These are phyloP conservation scores for Cebus imitator DNA, from an alignment of 2,113 vertebrate species.

Conservation along the genomic window DNA sequence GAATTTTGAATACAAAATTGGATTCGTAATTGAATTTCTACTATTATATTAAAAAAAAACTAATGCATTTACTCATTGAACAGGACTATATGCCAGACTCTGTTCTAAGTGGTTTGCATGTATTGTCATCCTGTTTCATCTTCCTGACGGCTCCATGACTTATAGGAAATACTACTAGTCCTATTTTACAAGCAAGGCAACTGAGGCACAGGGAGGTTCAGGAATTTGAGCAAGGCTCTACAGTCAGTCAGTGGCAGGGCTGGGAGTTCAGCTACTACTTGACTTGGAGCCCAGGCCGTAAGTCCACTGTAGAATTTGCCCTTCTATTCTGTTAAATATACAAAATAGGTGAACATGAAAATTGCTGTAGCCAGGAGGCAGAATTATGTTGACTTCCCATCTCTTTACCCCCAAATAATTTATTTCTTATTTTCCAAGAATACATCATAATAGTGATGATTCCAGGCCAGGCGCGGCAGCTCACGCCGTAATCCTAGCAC, in stretches of 20 bases:
- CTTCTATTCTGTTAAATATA: background rate
- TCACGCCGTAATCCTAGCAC: too few relatives aligned
- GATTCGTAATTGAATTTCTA: background rate
- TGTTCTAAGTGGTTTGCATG: background rate
- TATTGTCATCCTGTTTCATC: background rate
- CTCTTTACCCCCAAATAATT: background rate
- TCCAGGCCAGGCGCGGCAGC: background rate
- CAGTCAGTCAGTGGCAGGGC: background rate
- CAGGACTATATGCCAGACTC: background rate
- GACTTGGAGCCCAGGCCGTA: background rate
- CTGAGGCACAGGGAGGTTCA: background rate
- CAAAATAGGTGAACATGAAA: background rate
- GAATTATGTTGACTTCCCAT: background rate
- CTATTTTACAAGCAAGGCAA: background rate
- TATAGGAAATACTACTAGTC: background rate
- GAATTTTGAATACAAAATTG: constrained; percentile 13
- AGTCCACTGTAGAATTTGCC: background rate
- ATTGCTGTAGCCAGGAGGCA: background rate
- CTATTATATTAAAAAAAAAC: background rate
- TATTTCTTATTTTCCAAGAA: background rate
- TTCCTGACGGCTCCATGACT: background rate
- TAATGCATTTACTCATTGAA: background rate
- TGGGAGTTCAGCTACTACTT: background rate
- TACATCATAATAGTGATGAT: background rate
- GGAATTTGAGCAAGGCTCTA: background rate